Evolutionary conservation across 2,113 vertebrate species (phyloP).

Genomic region (Ceratotherium simum): DNA sequence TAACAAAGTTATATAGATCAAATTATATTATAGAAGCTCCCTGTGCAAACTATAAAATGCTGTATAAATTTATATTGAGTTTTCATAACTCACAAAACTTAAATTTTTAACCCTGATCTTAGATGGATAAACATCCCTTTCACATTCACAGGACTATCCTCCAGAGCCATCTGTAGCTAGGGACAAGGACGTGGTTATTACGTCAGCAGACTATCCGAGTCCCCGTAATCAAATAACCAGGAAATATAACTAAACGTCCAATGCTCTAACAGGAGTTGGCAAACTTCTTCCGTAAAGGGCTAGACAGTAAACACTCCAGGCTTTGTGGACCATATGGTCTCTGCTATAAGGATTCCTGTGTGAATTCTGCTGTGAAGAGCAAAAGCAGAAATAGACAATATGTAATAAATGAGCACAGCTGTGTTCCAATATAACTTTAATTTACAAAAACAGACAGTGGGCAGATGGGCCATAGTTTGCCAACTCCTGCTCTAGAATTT

Average conservation of each 20-base stretch:
- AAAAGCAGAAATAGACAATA: not conserved
- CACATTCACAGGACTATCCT: not conserved
- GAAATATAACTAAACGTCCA: not conserved
- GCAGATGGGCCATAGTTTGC: too few species aligned
- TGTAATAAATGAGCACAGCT: not conserved
- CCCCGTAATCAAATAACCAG: not conserved
- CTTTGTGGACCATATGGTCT: not conserved
- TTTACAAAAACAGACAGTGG: not conserved
- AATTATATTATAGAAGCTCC: not conserved
- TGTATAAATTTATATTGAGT: not conserved
- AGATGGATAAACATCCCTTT: not conserved
- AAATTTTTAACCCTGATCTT: not conserved
- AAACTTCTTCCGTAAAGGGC: not conserved
- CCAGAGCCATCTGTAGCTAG: not conserved
- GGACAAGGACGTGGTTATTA: not conserved
- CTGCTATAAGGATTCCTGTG: not conserved
- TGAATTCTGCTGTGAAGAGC: not conserved
- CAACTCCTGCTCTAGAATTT: not conserved
- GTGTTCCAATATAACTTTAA: not conserved
- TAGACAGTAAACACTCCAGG: not conserved
- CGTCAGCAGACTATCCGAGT: not conserved
- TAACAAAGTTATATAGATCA: not conserved
- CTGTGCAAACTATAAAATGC: not conserved
- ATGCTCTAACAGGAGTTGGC: not conserved
- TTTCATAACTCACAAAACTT: not conserved